Conservation (phyloP, 2,797 vertebrate species). For the Phrynocephalus forsythii region DNA sequence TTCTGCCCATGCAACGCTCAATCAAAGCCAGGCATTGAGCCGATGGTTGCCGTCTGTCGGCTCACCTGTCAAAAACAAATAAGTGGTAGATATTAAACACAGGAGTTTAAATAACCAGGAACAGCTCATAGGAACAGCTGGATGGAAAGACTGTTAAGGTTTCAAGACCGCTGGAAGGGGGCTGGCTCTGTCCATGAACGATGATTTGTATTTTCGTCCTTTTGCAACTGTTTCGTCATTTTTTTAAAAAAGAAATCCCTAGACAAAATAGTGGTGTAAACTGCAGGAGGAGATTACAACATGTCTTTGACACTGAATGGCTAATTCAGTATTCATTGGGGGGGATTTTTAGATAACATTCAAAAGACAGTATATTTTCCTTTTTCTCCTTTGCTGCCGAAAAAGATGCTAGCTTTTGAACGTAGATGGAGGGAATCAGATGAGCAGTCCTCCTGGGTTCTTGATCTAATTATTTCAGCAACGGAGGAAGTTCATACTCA, state of each 20-base stretch:
- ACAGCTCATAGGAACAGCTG: background rate
- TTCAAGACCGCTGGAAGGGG: background rate
- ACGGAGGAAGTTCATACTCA: too few relatives aligned
- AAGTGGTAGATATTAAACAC: background rate
- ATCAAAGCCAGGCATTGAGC: background rate
- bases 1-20: background rate
- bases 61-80: background rate
- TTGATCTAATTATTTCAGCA: background rate
- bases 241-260: background rate
- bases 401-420: background rate
- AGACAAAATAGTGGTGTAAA: slow-evolving; percentile 5
- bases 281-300: background rate
- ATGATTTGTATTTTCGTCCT: background rate
- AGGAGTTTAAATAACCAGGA: slow-evolving; percentile 4
- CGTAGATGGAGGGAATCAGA: background rate
- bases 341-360: slow-evolving; percentile 49
- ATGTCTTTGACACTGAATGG: rapidly evolving
- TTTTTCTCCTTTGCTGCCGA: too few relatives aligned
- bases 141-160: background rate
- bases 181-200: slow-evolving; percentile 7
- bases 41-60: slow-evolving; percentile 8
- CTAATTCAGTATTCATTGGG: slow-evolving; percentile 14
- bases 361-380: background rate
- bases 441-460: too few relatives aligned
- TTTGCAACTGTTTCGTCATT: background rate